phyloP scores from a whole-genome alignment of 2,888 invertebrate genomes.

The Drosophila recens region DNA sequence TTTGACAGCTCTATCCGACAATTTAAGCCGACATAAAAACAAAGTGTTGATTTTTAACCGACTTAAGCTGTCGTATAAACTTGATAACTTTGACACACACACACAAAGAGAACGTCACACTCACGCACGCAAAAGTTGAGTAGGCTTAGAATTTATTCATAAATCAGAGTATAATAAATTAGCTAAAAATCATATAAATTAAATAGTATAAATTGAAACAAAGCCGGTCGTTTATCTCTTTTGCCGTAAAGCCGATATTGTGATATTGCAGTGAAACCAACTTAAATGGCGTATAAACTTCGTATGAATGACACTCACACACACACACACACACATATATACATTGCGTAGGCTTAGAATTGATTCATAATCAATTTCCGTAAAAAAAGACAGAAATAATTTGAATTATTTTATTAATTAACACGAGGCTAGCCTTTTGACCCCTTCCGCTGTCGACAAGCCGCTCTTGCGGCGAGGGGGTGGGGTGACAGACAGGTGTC shows the following conservation, averaged over 20 bases:
- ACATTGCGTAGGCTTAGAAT: conserved; percentile 13
- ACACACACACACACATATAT: background rate
- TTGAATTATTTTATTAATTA: background rate
- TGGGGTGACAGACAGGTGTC: conserved; percentile 10
- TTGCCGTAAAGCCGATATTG: conserved; percentile 1
- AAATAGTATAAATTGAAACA: conserved; percentile 10
- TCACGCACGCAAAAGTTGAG: background rate
- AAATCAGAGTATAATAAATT: background rate
- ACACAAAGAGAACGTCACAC: background rate
- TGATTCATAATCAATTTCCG: background rate
- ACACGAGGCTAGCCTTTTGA: conserved; percentile 29
- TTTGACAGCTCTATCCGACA: too few species aligned
- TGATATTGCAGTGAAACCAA: background rate
- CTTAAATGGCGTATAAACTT: too few species aligned
- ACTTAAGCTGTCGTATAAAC: background rate
- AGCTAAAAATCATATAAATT: background rate
- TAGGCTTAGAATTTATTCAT: conserved; percentile 15
- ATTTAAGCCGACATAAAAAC: background rate
- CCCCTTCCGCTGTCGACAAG: background rate
- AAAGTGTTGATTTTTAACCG: background rate
- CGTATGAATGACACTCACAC: background rate
- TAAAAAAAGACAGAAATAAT: background rate
- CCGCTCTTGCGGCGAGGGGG: conserved; percentile 9
- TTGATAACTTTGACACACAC: background rate
- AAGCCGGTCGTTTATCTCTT: conserved; percentile 17